Evolutionary conservation across 1,140 invertebrate genomes (phyloP).

Genomic region (Paracyclopina nana): DNA sequence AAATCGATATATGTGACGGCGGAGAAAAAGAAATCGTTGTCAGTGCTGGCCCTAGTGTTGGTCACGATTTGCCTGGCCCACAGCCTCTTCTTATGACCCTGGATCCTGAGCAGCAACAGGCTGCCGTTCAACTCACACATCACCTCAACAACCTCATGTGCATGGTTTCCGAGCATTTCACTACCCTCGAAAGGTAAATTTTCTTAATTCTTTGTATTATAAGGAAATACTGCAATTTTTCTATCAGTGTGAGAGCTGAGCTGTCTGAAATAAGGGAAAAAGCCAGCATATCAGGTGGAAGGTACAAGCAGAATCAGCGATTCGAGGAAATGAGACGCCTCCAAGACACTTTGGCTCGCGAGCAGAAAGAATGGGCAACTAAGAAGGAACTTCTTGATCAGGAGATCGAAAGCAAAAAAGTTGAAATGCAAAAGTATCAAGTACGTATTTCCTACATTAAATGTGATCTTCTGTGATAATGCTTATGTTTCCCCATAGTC

Average conservation of each 20-base stretch:
- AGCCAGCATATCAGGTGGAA: conserved; percentile 24
- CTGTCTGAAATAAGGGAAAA: conserved; percentile 31
- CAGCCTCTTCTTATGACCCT: conserved; percentile 22
- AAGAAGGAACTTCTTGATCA: conserved; percentile 33
- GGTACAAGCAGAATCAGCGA: conserved; percentile 46
- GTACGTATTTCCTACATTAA: conserved; percentile 21
- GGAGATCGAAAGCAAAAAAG: conserved; percentile 41
- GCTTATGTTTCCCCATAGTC: conserved; percentile 30
- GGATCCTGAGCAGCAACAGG: conserved; percentile 41
- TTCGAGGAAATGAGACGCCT: conserved; percentile 48
- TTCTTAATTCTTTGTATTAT: not conserved
- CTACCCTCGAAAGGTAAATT: conserved; percentile 48
- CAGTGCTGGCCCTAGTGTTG: too few species aligned
- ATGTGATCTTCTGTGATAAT: not conserved
- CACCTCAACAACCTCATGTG: conserved; percentile 58
- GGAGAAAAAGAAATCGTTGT: too few species aligned
- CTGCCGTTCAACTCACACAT: conserved; percentile 51
- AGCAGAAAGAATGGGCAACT: conserved; percentile 51
- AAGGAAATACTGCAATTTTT: conserved; percentile 9
- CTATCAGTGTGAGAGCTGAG: conserved; percentile 39
- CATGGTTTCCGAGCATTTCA: conserved; percentile 62
- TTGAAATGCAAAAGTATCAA: conserved; percentile 35
- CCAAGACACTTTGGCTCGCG: conserved; percentile 52
- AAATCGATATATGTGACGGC: conserved; percentile 18
- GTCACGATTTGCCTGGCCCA: too few species aligned